Percentiles rank a stretch among this genome's conserved stretches.
phyloP scores from a whole-genome alignment of 2,888 invertebrate species.

The Polymixis flavicincta region DNA sequence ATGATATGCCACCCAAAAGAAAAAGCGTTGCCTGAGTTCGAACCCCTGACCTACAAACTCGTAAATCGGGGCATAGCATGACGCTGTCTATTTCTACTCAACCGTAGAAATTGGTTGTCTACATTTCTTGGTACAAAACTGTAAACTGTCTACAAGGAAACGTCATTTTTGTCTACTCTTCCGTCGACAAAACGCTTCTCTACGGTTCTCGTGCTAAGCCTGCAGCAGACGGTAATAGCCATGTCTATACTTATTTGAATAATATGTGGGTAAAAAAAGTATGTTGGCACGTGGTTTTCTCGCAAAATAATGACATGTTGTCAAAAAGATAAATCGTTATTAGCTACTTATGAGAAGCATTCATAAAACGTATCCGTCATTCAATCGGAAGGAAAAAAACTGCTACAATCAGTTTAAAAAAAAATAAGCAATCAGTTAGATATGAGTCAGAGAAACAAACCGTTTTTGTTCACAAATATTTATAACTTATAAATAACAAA shows the following conservation, averaged over 20 bases:
- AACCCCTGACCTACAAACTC: background rate
- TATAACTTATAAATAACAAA: slow-evolving; percentile 45
- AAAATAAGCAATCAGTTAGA: slow-evolving; percentile 31
- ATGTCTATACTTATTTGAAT: background rate
- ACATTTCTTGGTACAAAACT: too few species aligned
- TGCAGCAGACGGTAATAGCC: background rate
- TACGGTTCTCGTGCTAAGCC: too few species aligned
- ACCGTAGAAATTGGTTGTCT: too few species aligned
- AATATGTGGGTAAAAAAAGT: background rate
- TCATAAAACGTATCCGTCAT: slow-evolving; percentile 29
- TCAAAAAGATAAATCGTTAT: slow-evolving; percentile 25
- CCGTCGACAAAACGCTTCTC: too few species aligned
- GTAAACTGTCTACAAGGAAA: too few species aligned
- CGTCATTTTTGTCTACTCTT: too few species aligned
- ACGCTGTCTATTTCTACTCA: too few species aligned
- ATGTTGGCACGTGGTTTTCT: slow-evolving; percentile 1
- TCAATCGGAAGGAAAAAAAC: slow-evolving; percentile 21
- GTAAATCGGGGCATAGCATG: too few species aligned
- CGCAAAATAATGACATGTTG: slow-evolving; percentile 26
- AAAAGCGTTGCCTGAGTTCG: background rate
- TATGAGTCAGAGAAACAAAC: slow-evolving; percentile 58
- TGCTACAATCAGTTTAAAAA: slow-evolving; percentile 31
- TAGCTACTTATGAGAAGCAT: slow-evolving; percentile 31
- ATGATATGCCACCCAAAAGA: too few species aligned
- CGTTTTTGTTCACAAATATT: slow-evolving; percentile 57